Conservation (phyloP, 2,797 vertebrate genomes). For the Prunella strophiata region DNA sequence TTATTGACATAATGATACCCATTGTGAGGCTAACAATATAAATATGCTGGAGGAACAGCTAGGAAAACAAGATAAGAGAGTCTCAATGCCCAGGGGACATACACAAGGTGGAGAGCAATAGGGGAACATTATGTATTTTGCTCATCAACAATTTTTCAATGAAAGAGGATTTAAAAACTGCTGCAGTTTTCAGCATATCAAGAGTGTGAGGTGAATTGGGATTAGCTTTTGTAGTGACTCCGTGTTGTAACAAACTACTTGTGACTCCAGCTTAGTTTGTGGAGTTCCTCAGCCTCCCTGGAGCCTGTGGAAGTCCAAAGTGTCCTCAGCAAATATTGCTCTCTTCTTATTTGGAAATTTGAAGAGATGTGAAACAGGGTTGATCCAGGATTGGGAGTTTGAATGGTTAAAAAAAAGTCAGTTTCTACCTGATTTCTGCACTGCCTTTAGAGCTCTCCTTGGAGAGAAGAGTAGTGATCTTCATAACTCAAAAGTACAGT, state of each 20-base stretch:
- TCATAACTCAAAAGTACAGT: neutral
- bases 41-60: conserved; percentile 44
- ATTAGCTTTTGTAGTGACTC: neutral
- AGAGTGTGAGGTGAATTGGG: neutral
- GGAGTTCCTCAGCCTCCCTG: neutral
- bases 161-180: conserved; percentile 26
- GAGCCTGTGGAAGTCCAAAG: neutral
- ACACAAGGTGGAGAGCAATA: conserved; percentile 14
- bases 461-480: neutral
- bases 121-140: conserved; percentile 20
- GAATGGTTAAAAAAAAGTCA: neutral
- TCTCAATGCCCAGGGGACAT: neutral
- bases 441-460: neutral
- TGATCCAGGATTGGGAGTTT: neutral
- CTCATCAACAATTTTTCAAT: conserved; percentile 53
- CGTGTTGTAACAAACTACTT: neutral
- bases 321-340: neutral
- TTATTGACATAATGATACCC: conserved; percentile 56
- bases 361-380: neutral
- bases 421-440: neutral
- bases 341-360: neutral
- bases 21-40: conserved; percentile 34
- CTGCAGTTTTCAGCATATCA: neutral
- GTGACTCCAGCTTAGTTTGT: neutral
- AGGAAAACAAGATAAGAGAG: conserved; percentile 58